Evolutionary conservation across 2,888 invertebrate species (phyloP).

Genomic region (Hirtodrosophila duncani): DNA sequence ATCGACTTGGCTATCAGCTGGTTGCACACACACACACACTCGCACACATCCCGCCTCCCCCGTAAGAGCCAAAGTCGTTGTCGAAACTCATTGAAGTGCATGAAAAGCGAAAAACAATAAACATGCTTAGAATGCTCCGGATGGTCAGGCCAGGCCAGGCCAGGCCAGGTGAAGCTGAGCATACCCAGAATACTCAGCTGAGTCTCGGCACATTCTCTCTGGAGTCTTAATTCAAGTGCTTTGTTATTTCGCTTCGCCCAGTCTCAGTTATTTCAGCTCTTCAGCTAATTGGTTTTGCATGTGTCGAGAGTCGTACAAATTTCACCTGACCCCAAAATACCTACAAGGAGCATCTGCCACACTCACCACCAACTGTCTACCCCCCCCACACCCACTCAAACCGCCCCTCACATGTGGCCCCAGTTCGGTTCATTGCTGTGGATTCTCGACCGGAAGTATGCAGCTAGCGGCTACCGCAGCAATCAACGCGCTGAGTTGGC

Average conservation of each 20-base stretch:
- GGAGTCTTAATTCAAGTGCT: constrained; percentile 39
- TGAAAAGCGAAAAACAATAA: constrained; percentile 69
- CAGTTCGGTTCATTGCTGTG: constrained; percentile 28
- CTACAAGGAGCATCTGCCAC: not conserved
- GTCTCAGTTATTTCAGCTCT: constrained; percentile 12
- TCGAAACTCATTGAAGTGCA: constrained; percentile 59
- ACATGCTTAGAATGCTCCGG: constrained; percentile 44
- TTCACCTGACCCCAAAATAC: constrained; percentile 19
- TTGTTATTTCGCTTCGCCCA: constrained; percentile 35
- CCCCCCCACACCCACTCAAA: constrained; percentile 11
- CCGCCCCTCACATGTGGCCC: constrained; percentile 11
- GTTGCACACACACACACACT: constrained; percentile 15
- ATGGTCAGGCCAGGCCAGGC: too few relatives aligned
- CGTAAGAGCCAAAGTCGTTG: constrained; percentile 4
- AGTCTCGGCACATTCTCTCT: too few relatives aligned
- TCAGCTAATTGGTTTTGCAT: constrained; percentile 59
- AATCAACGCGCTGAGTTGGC: constrained; percentile 55
- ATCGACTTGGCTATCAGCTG: constrained; percentile 19
- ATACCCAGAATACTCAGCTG: too few relatives aligned
- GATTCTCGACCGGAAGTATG: constrained; percentile 50
- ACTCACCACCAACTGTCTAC: not conserved
- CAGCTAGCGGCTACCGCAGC: constrained; percentile 56
- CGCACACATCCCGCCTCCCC: not conserved
- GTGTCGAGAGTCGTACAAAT: constrained; percentile 25
- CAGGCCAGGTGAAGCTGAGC: too few relatives aligned